These are phyloP conservation scores for Ispidina lecontei DNA, from an alignment of 2,797 vertebrate genomes.

Conservation along the genomic window DNA sequence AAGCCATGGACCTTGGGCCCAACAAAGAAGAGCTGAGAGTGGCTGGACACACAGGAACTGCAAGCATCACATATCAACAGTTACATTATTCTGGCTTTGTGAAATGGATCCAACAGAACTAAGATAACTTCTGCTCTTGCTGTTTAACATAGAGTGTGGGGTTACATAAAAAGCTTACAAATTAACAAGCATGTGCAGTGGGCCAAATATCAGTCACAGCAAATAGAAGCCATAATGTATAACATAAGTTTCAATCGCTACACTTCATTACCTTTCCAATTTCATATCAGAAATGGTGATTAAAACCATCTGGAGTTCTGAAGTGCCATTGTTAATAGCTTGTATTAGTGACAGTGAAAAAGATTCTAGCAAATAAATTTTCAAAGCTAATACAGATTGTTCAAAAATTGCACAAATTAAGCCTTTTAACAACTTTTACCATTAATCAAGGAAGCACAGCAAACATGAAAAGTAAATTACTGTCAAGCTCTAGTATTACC, in stretches of 20 bases:
- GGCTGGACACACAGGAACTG: not conserved
- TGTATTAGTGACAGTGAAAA: not conserved
- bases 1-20: not conserved
- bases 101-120: not conserved
- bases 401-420: not conserved
- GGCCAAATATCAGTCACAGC: not conserved
- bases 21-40: not conserved
- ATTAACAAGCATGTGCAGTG: not conserved
- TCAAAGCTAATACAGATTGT: not conserved
- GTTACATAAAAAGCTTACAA: not conserved
- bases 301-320: not conserved
- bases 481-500: not conserved
- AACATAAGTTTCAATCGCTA: not conserved
- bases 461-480: conserved; percentile 5
- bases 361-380: not conserved
- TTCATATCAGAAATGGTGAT: not conserved
- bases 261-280: not conserved
- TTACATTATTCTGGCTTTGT: not conserved
- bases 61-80: not conserved
- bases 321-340: not conserved
- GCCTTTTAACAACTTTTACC: not conserved
- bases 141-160: not conserved
- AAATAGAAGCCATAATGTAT: not conserved
- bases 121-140: not conserved
- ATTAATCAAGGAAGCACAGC: not conserved